Conservation (phyloP, 1,140 invertebrate species). For the Polyergus mexicanus region DNA sequence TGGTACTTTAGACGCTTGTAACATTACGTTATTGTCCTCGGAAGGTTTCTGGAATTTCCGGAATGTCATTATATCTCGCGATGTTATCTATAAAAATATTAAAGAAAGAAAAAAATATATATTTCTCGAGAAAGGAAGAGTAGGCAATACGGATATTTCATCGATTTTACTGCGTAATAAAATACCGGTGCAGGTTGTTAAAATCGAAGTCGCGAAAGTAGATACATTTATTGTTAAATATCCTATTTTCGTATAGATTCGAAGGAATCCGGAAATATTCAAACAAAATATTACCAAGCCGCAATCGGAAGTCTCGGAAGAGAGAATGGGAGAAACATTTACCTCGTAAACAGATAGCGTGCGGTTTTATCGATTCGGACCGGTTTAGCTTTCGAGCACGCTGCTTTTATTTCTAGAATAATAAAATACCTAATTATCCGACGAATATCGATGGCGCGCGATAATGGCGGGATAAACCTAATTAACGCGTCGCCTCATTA, state of each 20-base stretch:
- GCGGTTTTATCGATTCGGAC: slow-evolving; percentile 11
- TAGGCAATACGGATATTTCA: background rate
- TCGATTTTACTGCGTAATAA: background rate
- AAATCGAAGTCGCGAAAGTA: background rate
- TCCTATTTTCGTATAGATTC: too few relatives aligned
- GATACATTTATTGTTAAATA: background rate
- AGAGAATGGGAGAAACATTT: background rate
- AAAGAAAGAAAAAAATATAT: background rate
- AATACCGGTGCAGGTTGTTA: background rate
- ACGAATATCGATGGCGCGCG: slow-evolving; percentile 31
- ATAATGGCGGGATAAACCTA: slow-evolving; percentile 53
- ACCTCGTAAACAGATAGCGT: background rate
- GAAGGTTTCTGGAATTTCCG: background rate
- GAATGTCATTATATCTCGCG: background rate
- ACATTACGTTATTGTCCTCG: background rate
- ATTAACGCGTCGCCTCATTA: slow-evolving; percentile 56
- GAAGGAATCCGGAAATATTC: background rate
- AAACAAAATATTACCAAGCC: background rate
- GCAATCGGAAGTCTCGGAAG: background rate
- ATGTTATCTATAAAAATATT: background rate
- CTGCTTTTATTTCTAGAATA: slow-evolving; percentile 12
- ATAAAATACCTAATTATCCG: slow-evolving; percentile 46
- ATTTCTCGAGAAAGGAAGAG: too few relatives aligned
- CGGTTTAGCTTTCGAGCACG: background rate
- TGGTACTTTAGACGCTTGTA: background rate